Conservation (phyloP, 2,888 invertebrate genomes). For the Acronicta leporina region DNA sequence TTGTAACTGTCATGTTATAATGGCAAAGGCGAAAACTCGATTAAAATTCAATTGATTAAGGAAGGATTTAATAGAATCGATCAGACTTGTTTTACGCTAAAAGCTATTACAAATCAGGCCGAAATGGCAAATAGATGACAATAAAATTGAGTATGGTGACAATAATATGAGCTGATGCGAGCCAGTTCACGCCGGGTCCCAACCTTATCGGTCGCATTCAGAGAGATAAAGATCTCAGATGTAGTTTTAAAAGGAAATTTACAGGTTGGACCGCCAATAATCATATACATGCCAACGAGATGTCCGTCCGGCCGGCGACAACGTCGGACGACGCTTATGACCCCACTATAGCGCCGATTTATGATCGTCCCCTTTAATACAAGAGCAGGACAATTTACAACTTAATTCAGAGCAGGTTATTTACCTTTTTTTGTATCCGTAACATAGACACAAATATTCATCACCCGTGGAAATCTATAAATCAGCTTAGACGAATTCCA, state of each 20-base stretch:
- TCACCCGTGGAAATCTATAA: conserved; percentile 20
- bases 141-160: conserved; percentile 74
- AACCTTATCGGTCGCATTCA: conserved; percentile 68
- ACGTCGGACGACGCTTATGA: conserved; percentile 76
- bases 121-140: conserved; percentile 75
- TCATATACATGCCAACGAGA: conserved; percentile 80
- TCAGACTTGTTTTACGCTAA: conserved; percentile 80
- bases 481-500: conserved; percentile 21
- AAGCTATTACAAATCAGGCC: conserved; percentile 75
- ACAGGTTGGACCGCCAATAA: conserved; percentile 80
- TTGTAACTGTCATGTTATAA: conserved; percentile 73
- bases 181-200: conserved; percentile 58
- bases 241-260: conserved; percentile 81
- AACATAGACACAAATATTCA: conserved; percentile 32
- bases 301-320: conserved; percentile 70
- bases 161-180: conserved; percentile 68
- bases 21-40: conserved; percentile 71
- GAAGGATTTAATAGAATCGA: conserved; percentile 73
- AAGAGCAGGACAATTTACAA: conserved; percentile 81
- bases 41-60: conserved; percentile 77
- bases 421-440: conserved; percentile 52
- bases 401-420: conserved; percentile 81
- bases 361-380: conserved; percentile 78
- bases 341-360: conserved; percentile 80
- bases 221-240: conserved; percentile 79